These are phyloP conservation scores for Tuberolachnus salignus DNA, from an alignment of 2,888 invertebrate genomes.

Conservation along the genomic window DNA sequence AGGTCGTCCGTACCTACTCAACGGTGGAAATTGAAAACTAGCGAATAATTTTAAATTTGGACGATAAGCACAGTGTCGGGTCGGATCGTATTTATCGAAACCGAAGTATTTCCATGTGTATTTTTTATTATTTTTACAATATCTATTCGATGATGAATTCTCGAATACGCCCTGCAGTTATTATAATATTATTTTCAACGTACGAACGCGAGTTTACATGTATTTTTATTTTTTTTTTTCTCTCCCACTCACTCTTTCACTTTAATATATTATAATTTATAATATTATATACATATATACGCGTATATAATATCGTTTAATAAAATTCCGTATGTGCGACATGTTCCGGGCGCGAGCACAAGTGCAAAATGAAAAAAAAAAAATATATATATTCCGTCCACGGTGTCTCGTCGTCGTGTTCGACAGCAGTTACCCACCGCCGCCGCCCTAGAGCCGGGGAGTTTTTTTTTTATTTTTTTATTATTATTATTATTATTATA, in stretches of 20 bases:
- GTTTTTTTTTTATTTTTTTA: constrained; percentile 7
- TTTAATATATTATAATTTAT: not conserved
- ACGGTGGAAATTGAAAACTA: too few species aligned
- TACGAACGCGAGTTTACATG: not conserved
- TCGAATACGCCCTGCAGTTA: constrained; percentile 2
- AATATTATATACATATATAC: not conserved
- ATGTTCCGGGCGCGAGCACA: constrained; percentile 21
- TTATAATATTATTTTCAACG: not conserved
- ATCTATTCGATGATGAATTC: not conserved
- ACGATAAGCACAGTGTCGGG: not conserved
- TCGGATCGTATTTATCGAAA: not conserved
- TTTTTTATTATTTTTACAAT: constrained; percentile 8
- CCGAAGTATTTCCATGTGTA: not conserved
- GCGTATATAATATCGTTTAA: constrained; percentile 12
- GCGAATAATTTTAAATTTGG: not conserved
- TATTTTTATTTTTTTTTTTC: not conserved
- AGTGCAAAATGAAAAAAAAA: constrained; percentile 45
- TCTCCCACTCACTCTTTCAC: not conserved
- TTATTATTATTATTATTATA: constrained; percentile 24
- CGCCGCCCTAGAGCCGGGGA: not conserved
- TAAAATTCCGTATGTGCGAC: constrained; percentile 50
- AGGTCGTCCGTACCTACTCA: too few species aligned
- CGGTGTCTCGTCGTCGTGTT: constrained; percentile 31
- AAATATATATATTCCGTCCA: constrained; percentile 42
- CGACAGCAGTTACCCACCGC: constrained; percentile 47